These are phyloP conservation scores for Elysia crispata DNA, from an alignment of 2,888 invertebrate species.

Conservation along the genomic window DNA sequence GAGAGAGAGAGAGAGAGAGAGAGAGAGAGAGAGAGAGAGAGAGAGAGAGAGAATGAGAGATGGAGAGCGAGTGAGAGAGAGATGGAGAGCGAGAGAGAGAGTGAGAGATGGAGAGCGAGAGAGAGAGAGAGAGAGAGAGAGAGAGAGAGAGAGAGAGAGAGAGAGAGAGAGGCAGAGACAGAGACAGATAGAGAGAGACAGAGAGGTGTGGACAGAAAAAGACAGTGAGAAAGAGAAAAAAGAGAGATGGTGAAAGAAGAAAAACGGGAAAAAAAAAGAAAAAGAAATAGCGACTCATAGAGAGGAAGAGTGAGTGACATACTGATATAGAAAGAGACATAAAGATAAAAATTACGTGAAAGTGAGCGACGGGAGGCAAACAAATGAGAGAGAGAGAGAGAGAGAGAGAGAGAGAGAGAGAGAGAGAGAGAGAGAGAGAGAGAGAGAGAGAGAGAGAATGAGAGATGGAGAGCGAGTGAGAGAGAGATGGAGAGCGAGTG, in stretches of 20 bases:
- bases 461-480: too few species aligned
- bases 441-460: too few species aligned
- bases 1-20: background rate
- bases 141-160: background rate
- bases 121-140: too few species aligned
- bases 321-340: too few species aligned
- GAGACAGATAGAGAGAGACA: constrained; percentile 1
- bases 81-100: too few species aligned
- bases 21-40: background rate
- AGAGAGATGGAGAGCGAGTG: too few species aligned
- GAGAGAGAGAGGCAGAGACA: background rate
- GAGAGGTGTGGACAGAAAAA: constrained; percentile 18
- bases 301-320: too few species aligned
- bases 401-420: constrained; percentile 7
- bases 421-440: too few species aligned
- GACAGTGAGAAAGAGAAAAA: too few species aligned
- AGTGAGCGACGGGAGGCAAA: background rate
- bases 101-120: too few species aligned
- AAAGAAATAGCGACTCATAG: background rate
- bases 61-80: too few species aligned
- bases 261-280: background rate
- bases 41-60: background rate
- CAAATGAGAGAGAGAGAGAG: background rate
- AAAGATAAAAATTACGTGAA: background rate
- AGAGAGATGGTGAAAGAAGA: constrained; percentile 19